Base-by-base conservation (phyloP, 1,140 invertebrate species). In the Acromyrmex heyeri region DNA sequence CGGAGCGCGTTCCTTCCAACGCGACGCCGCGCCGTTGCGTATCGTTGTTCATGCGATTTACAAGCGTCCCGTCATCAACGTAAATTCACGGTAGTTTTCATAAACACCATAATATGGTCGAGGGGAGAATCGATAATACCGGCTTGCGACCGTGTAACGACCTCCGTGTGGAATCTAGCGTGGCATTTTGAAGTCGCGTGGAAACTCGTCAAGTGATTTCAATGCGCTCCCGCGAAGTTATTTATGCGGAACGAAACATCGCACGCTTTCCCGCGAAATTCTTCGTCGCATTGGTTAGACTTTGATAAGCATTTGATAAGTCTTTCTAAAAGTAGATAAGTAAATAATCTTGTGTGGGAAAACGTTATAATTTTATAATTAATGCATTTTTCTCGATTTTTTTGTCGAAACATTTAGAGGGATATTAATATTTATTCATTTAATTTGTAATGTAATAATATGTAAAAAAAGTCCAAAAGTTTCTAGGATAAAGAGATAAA, bases 51-150 rank as follows among this genome's bases (percentile, higher is more conserved):
- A 14, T 27, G 21, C 21, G 38, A 48, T 78, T 48, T 65, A 78
- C n/a, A 30, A 27, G 30, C 30, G 30, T 8, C 21, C 12, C 38
- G 18, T 50, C 27, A 48, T 16, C 12, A 59, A 24, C 12, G 24
- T 1, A 10, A 44, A 53, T 44, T 76, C n/a, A 12, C 7, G 27
- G 8, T 69, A 21, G 16, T 81, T 55, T 69, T 81, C 48, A 44
- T 69, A 38, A 69, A 57, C 24, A 21, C 14, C 30, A 62, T 77
- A 77, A 44, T 62, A 6, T 12, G 30, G 30, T 16, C 14, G 30
- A 21, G n/a, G 21, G 48, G n/a, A 44, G 27, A 77, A 77, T 79
- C 62, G 10, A 27, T 34, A 55, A 55, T 34, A 34, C n/a, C n/a
- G 30, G 61, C n/a, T 8, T 24, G 30, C 27, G 27, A 34, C n/a